These are phyloP conservation scores for Tenebrosternarchus preto DNA, from an alignment of 2,113 vertebrate species.

Conservation along the genomic window DNA sequence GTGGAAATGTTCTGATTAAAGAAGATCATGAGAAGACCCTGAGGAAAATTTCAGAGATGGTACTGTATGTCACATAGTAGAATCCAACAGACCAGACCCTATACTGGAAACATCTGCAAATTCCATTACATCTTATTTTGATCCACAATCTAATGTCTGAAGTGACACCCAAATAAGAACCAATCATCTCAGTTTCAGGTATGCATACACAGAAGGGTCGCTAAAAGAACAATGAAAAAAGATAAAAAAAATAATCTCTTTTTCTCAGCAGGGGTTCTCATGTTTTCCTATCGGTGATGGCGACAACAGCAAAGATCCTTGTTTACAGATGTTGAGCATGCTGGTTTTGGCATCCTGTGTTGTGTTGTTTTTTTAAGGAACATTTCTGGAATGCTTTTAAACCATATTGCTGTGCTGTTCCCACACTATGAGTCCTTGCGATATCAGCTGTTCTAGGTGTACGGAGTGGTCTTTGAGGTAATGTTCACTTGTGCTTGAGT, in stretches of 20 bases:
- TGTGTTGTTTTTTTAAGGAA: constrained; percentile 66
- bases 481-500: constrained; percentile 74
- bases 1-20: constrained; percentile 44
- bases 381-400: constrained; percentile 75
- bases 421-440: constrained; percentile 57
- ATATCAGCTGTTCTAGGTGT: constrained; percentile 70
- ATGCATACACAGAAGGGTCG: constrained; percentile 23
- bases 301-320: constrained; percentile 51
- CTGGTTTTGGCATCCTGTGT: constrained; percentile 77
- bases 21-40: constrained; percentile 48
- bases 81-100: constrained; percentile 30
- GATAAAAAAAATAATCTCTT: constrained; percentile 10
- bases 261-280: constrained; percentile 37
- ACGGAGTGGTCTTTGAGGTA: constrained; percentile 65
- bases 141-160: constrained; percentile 37
- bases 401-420: constrained; percentile 74
- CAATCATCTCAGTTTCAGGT: constrained; percentile 37
- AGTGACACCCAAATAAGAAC: constrained; percentile 41
- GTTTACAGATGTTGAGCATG: constrained; percentile 78
- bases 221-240: constrained; percentile 3
- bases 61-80: constrained; percentile 42
- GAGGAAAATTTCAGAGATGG: constrained; percentile 39
- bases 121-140: constrained; percentile 47
- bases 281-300: constrained; percentile 52
- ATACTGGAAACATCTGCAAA: constrained; percentile 20